Evolutionary conservation across 2,113 vertebrate genomes (phyloP), one percentile per base, ranked within the genome.

Genomic region (Eptesicus fuscus): DNA sequence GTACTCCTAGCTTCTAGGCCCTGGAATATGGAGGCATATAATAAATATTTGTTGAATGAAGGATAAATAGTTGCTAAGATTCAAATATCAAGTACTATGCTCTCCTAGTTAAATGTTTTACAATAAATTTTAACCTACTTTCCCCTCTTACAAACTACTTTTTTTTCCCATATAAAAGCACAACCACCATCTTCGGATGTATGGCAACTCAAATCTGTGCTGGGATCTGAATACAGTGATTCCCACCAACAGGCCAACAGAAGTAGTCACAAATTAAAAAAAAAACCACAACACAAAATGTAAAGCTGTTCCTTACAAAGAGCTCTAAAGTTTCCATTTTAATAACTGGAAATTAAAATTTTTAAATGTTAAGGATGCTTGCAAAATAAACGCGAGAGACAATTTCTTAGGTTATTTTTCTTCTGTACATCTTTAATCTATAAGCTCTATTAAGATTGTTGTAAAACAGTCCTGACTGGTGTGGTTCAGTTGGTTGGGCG

Each of bases 301-400:
- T 59, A 90, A 94, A 25, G 23, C 7, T 93, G 2, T 71, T 44
- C 44, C 67, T 79, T 87, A 89, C 7, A 37, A 71, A 92, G 56
- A 76, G 44, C 22, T 79, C 18, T 78, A 94, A 88, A n/a, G 28
- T 4, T 86, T 89, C 74, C 20, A 89, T 86, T 47, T 92, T 59
- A 91, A 30, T 78, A 94, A 78, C 3, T 56, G 9, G 4, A 93
- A 96, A 88, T 82, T 85, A 88, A 96, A 93, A 67, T 0, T 30
- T 93, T 82, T 71, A 88, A 88, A n/a, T 95, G 25, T 83, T 85
- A 92, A 56, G 22, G 95, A 95, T 56, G 30, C 25, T 74, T 71
- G 42, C 37, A 83, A 84, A 97, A 91, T 79, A 95, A 93, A 71
- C 32, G 28, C 74, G 20, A 95, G 30, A 86, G 69, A 49, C 11